Percentiles rank a stretch among this genome's conserved stretches.
Evolutionary conservation across 2,797 vertebrate species (phyloP).

Genomic region (Pygocentrus nattereri): DNA sequence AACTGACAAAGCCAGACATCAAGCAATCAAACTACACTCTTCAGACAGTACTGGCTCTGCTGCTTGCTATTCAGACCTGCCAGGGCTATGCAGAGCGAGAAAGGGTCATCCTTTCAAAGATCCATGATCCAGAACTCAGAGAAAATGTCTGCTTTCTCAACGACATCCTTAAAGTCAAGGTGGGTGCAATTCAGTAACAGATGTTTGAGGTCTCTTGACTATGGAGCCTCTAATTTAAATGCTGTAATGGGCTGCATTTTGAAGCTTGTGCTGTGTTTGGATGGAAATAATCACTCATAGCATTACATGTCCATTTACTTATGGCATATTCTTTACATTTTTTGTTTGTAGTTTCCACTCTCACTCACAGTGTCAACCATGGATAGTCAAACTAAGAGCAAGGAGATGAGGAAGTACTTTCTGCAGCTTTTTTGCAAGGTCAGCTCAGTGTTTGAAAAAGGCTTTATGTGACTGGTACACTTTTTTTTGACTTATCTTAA

Average conservation of each 20-base stretch:
- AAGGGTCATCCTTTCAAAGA: neutral
- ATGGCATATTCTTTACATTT: neutral
- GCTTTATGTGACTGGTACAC: no score
- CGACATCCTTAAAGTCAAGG: neutral
- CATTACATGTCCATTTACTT: neutral
- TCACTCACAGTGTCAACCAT: neutral
- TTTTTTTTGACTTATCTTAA: no score
- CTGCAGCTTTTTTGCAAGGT: neutral
- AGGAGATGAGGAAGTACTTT: neutral
- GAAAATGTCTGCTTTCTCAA: slow-evolving; percentile 37
- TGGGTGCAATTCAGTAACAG: neutral
- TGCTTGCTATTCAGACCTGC: neutral
- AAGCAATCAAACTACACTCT: neutral
- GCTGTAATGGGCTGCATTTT: neutral
- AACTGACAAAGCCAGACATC: neutral
- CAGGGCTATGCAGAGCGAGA: neutral
- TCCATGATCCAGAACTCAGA: slow-evolving; percentile 47
- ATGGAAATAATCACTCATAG: no score
- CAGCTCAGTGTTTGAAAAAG: neutral
- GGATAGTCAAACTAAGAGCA: neutral
- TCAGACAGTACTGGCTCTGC: neutral
- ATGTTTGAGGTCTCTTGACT: neutral
- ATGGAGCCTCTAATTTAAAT: neutral
- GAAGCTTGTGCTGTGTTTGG: neutral
- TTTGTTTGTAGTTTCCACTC: neutral